Conservation (phyloP, 2,888 invertebrate genomes). For the Melinopterus prodromus region DNA sequence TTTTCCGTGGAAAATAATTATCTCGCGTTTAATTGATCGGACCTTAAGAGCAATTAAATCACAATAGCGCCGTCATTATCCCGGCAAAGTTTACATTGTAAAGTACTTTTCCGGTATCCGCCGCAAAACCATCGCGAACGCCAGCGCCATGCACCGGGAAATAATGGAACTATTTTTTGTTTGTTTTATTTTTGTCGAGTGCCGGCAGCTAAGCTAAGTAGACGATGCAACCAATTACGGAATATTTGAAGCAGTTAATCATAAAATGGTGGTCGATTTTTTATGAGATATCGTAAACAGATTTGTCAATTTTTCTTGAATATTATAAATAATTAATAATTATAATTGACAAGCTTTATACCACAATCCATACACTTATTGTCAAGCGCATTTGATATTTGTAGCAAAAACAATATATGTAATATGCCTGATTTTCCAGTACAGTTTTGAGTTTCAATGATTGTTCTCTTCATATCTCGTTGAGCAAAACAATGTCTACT, state of each 20-base stretch:
- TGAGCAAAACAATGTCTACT: too few species aligned
- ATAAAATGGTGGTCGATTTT: background rate
- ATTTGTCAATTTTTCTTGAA: background rate
- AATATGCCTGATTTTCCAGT: too few species aligned
- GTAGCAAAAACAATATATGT: too few species aligned
- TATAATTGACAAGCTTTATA: too few species aligned
- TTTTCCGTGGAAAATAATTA: background rate
- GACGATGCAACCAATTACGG: background rate
- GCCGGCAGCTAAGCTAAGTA: background rate
- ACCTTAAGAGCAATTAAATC: slow-evolving; percentile 4
- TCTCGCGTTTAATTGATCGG: slow-evolving; percentile 4
- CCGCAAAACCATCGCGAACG: background rate
- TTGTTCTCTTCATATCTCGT: too few species aligned
- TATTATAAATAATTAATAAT: too few species aligned
- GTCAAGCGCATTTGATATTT: too few species aligned
- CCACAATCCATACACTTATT: too few species aligned
- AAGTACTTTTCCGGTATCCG: slow-evolving; percentile 4
- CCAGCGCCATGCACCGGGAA: background rate
- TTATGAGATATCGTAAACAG: background rate
- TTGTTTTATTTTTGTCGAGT: background rate
- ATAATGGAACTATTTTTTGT: background rate
- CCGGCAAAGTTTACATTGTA: background rate
- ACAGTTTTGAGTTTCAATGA: too few species aligned
- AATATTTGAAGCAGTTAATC: background rate
- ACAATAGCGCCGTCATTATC: slow-evolving; percentile 4